Percentiles rank a stretch among this genome's conserved stretches.
Conservation (phyloP, 2,888 invertebrate species). For the Laspeyria flexula region DNA sequence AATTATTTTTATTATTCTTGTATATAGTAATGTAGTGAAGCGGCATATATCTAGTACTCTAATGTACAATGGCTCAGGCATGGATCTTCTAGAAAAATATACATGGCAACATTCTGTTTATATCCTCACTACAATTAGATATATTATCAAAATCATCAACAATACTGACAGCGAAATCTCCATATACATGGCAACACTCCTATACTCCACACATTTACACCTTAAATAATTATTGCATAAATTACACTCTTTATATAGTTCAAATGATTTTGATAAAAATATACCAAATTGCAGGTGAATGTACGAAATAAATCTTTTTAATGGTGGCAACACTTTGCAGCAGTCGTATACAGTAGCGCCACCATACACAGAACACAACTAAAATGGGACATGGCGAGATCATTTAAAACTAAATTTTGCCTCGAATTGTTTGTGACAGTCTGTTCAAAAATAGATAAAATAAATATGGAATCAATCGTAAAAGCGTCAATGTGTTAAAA, state of each 20-base stretch:
- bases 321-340: slow-evolving; percentile 40
- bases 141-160: slow-evolving; percentile 34
- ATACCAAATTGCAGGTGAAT: slow-evolving; percentile 28
- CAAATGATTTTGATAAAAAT: slow-evolving; percentile 34
- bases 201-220: slow-evolving; percentile 30
- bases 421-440: slow-evolving; percentile 2
- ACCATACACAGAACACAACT: slow-evolving; percentile 21
- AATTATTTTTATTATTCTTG: slow-evolving; percentile 82
- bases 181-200: slow-evolving; percentile 23
- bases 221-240: slow-evolving; percentile 48
- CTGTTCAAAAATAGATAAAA: background rate
- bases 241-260: slow-evolving; percentile 32
- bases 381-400: slow-evolving; percentile 35
- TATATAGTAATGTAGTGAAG: slow-evolving; percentile 81
- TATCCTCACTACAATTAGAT: slow-evolving; percentile 32
- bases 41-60: slow-evolving; percentile 77
- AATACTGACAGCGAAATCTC: slow-evolving; percentile 24
- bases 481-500: too few species aligned
- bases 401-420: slow-evolving; percentile 32
- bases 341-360: slow-evolving; percentile 45
- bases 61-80: slow-evolving; percentile 71
- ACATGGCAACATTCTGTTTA: slow-evolving; percentile 39
- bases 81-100: slow-evolving; percentile 53
- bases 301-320: background rate
- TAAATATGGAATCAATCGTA: slow-evolving; percentile 16